Evolutionary conservation across 1,140 invertebrate species (phyloP), one percentile per base, ranked within the genome.

Genomic region (Mycetomoellerius zeteki): DNA sequence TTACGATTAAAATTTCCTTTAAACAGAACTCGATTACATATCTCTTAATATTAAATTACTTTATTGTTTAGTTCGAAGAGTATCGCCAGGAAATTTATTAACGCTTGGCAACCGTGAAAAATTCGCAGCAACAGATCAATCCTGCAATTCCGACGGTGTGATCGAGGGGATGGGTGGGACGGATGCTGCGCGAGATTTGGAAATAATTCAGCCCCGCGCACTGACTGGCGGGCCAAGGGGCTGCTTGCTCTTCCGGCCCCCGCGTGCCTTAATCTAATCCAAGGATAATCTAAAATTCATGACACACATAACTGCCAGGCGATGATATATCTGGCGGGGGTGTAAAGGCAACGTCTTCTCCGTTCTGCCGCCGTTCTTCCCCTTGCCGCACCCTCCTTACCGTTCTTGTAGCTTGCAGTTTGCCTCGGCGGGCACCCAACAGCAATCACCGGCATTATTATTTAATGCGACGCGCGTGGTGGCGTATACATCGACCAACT

Each of bases 231-330:
- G 84, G 86, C 88, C 88, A 89, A 89, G 91, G 91, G 91, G 89
- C 85, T 81, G 86, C 86, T 86, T 80, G 89, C 77, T 73, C 78
- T 65, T 60, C 76, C 56, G 24, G 52, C 80, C 85, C 91, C 91
- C 88, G 89, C 93, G 69, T 84, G 69, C 94, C 93, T 94, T 94
- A 94, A 94, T 94, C 94, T 94, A 94, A 94, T 94, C 94, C 94
- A 85, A 92, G 93, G 92, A 94, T 94, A 94, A 94, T 94, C 93
- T 93, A 94, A 94, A 94, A 94, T 94, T 94, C 94, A 94, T 94
- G 94, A 94, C 94, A 94, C 93, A 94, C 94, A 94, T 94, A 94
- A 94, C 93, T 94, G 94, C 94, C 94, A 94, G 93, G 93, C 94
- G 94, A 94, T 94, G 94, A 94, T 94, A 94, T 94, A 94, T 94